These are phyloP conservation scores for Athalia rosae DNA, from an alignment of 2,888 invertebrate genomes.

Conservation along the genomic window DNA sequence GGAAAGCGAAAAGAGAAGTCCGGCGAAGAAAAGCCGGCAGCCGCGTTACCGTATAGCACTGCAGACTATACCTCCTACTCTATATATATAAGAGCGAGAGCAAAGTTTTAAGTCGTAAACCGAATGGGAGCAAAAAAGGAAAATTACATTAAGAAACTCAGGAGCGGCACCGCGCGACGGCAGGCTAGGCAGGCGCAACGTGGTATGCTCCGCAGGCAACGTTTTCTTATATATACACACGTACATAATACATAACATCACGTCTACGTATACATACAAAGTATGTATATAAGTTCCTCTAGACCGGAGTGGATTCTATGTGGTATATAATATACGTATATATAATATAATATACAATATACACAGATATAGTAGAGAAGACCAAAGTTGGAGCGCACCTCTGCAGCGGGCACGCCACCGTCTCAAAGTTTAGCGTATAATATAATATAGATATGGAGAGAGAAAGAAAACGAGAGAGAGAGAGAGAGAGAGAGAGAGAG, in stretches of 20 bases:
- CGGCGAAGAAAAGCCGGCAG: constrained; percentile 39
- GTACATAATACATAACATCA: background rate
- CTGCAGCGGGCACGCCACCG: constrained; percentile 9
- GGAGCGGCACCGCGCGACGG: background rate
- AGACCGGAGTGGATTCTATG: background rate
- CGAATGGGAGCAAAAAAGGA: constrained; percentile 66
- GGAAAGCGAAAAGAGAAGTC: constrained; percentile 47
- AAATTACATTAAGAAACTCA: constrained; percentile 72
- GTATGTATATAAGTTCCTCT: background rate
- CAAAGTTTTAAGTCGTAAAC: constrained; percentile 70
- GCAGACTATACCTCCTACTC: too few relatives aligned
- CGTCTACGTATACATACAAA: constrained; percentile 4
- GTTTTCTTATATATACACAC: background rate
- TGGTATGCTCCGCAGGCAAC: background rate
- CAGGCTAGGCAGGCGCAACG: background rate
- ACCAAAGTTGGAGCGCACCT: background rate
- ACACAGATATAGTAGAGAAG: background rate
- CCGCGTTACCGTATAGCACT: background rate
- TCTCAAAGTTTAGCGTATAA: constrained; percentile 10
- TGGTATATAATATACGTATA: background rate
- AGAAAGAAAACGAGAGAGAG: constrained; percentile 39
- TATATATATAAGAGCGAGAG: constrained; percentile 48
- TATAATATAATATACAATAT: background rate
- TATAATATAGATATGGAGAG: background rate
- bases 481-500: constrained; percentile 42